Evolutionary conservation across 1,140 invertebrate species (phyloP).

Genomic region (Drosophila suzukii): DNA sequence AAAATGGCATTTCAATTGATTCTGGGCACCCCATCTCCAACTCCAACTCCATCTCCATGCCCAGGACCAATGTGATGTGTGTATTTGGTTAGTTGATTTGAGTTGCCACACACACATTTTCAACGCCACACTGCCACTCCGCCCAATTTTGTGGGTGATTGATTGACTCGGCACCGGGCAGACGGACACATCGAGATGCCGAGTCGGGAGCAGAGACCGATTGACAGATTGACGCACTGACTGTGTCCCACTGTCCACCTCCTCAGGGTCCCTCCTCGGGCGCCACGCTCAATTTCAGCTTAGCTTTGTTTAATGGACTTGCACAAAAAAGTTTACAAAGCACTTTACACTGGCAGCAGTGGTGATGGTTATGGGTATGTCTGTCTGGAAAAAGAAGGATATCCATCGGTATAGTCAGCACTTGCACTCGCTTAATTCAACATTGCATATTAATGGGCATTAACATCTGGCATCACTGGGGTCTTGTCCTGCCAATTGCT

Average conservation of each 20-base stretch:
- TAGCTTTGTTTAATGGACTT: constrained; percentile 70
- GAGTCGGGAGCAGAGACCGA: constrained; percentile 14
- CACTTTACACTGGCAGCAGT: constrained; percentile 35
- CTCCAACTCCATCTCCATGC: not conserved
- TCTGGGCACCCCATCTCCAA: not conserved
- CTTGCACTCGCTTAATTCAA: constrained; percentile 16
- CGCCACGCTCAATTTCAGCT: constrained; percentile 52
- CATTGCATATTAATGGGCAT: constrained; percentile 40
- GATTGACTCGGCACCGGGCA: constrained; percentile 56
- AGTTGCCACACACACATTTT: constrained; percentile 25
- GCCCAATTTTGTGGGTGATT: constrained; percentile 56
- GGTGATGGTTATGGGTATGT: not conserved
- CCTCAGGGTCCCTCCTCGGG: not conserved
- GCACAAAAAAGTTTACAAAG: constrained; percentile 60
- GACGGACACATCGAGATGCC: constrained; percentile 17
- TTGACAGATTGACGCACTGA: constrained; percentile 48
- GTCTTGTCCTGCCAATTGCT: constrained; percentile 13
- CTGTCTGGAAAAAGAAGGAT: not conserved
- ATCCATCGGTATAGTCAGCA: constrained; percentile 7
- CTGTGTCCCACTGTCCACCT: constrained; percentile 13
- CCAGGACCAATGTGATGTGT: constrained; percentile 35
- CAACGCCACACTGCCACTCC: constrained; percentile 13
- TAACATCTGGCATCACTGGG: constrained; percentile 6
- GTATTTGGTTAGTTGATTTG: constrained; percentile 45
- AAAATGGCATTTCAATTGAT: constrained; percentile 43